Evolutionary conservation across 2,113 vertebrate species (phyloP).

Genomic region (Microtus pennsylvanicus): DNA sequence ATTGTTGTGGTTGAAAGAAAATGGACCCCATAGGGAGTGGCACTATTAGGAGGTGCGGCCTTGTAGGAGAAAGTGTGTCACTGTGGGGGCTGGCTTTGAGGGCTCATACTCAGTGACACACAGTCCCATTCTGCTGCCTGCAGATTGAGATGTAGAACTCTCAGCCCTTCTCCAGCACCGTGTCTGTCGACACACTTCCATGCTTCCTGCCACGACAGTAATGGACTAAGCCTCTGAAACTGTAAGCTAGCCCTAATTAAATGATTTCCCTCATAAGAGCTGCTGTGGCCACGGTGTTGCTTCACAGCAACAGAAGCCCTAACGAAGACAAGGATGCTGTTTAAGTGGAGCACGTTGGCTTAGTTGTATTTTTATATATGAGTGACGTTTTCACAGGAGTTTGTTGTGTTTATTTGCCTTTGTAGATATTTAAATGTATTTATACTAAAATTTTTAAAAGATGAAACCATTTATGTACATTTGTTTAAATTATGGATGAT

Average conservation of each 20-base stretch:
- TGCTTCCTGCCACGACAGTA: neutral
- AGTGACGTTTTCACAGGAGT: neutral
- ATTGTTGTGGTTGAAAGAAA: neutral
- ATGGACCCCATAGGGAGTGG: too few relatives aligned
- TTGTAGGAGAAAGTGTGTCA: too few relatives aligned
- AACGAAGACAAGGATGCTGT: neutral
- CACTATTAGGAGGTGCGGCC: too few relatives aligned
- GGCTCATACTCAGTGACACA: too few relatives aligned
- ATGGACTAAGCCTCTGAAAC: neutral
- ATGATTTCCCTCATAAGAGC: neutral
- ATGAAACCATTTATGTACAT: neutral
- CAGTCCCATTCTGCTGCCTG: too few relatives aligned
- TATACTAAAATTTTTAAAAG: conserved; percentile 17
- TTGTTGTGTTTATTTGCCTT: neutral
- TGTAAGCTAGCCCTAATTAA: neutral
- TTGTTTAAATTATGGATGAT: neutral
- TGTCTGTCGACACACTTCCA: neutral
- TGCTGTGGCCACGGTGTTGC: neutral
- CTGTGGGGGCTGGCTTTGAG: too few relatives aligned
- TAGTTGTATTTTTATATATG: neutral
- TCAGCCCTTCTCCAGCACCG: too few relatives aligned
- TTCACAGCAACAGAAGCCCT: neutral
- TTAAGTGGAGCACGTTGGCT: neutral
- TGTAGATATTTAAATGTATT: conserved; percentile 6
- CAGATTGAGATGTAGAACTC: too few relatives aligned